Percentiles rank a stretch among this genome's conserved stretches.
Conservation (phyloP, 2,797 vertebrate genomes). For the Hapalemur alaotrensis region DNA sequence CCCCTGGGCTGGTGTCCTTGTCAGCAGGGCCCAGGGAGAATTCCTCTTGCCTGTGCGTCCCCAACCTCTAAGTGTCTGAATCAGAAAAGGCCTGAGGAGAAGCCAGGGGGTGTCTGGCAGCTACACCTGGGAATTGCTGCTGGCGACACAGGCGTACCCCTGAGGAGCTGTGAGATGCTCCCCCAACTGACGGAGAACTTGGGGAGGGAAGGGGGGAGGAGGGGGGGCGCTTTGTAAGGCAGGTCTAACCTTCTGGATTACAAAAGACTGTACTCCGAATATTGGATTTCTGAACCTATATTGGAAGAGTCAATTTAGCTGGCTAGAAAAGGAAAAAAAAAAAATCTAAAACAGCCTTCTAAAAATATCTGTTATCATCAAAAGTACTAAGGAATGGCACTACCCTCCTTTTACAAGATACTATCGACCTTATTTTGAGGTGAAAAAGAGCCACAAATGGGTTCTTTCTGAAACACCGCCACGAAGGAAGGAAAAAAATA, state of each 20-base stretch:
- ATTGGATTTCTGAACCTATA: not conserved
- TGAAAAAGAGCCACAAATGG: not conserved
- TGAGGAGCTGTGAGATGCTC: not conserved
- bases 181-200: not conserved
- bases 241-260: not conserved
- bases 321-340: not conserved
- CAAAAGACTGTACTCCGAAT: not conserved
- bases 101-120: not conserved
- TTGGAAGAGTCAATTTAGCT: not conserved
- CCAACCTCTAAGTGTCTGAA: not conserved
- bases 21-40: not conserved
- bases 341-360: not conserved
- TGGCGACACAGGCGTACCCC: fast-evolving
- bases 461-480: conserved; percentile 11
- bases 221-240: not conserved
- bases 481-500: not conserved
- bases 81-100: not conserved
- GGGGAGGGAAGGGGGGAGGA: not conserved
- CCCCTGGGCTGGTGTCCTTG: not conserved
- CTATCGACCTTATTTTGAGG: not conserved
- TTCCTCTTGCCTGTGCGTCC: not conserved
- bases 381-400: not conserved
- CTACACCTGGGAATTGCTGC: not conserved
- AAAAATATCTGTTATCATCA: conserved; percentile 40
- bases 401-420: conserved; percentile 12